Conservation (phyloP, 53 echinoderm and acorn worm genomes). For the Patiria pectinifera region DNA sequence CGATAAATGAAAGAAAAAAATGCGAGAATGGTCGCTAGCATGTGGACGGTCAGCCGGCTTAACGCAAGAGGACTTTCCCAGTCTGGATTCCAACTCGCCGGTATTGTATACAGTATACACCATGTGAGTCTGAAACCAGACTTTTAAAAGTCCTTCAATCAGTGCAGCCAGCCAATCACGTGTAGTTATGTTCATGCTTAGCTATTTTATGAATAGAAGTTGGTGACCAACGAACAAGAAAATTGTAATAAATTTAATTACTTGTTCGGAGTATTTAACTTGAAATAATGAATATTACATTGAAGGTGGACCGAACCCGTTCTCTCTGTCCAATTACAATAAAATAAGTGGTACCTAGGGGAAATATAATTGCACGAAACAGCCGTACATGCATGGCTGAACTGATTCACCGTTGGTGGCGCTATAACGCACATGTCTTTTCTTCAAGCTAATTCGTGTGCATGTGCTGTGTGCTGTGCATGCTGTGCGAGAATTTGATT, state of each 20-base stretch:
- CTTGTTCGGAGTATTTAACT: too few relatives aligned
- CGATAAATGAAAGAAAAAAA: slow-evolving; percentile 59
- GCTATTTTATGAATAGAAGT: too few relatives aligned
- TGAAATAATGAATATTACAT: too few relatives aligned
- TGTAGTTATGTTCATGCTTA: too few relatives aligned
- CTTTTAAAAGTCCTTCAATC: not conserved
- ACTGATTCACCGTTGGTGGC: not conserved
- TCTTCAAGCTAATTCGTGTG: too few relatives aligned
- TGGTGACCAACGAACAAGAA: too few relatives aligned
- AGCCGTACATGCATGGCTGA: not conserved
- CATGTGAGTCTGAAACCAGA: not conserved
- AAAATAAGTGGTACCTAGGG: too few relatives aligned
- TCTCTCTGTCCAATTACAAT: too few relatives aligned
- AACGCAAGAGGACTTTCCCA: slow-evolving; percentile 19
- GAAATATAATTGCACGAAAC: not conserved
- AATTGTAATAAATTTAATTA: too few relatives aligned
- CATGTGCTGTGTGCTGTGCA: too few relatives aligned
- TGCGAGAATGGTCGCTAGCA: slow-evolving; percentile 77
- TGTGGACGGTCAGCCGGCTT: slow-evolving; percentile 39
- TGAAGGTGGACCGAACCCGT: too few relatives aligned
- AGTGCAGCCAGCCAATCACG: not conserved
- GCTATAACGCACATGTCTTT: not conserved
- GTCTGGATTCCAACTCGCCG: not conserved
- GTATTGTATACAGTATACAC: not conserved
- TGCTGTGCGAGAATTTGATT: too few relatives aligned